These are phyloP conservation scores for Pristionchus japonicus DNA, from an alignment of 2,888 invertebrate genomes.

Conservation along the genomic window DNA sequence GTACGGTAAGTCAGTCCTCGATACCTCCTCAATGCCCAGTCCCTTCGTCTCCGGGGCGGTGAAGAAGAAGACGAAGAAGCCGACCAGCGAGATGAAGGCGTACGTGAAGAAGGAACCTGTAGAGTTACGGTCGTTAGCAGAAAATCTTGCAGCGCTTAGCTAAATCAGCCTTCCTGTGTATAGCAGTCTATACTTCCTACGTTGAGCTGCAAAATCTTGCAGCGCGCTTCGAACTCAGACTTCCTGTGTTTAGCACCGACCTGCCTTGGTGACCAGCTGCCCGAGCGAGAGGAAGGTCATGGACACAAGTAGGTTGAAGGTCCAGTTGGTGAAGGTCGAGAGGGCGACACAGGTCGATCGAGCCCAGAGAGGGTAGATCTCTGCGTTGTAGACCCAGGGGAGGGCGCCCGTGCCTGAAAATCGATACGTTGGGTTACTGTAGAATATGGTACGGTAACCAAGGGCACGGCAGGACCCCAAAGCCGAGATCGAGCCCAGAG, in stretches of 20 bases:
- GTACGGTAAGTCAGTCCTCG: background rate
- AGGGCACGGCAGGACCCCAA: too few species aligned
- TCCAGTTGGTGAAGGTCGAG: constrained; percentile 77
- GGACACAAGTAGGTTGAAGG: constrained; percentile 79
- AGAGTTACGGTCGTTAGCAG: background rate
- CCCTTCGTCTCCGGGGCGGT: constrained; percentile 24
- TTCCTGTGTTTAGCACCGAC: constrained; percentile 48
- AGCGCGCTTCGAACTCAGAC: too few species aligned
- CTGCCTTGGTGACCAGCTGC: constrained; percentile 66
- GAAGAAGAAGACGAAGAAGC: constrained; percentile 31
- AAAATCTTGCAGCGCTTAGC: too few species aligned
- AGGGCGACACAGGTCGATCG: constrained; percentile 77
- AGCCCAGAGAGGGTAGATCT: constrained; percentile 79
- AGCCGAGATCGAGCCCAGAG: too few species aligned
- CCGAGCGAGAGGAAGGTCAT: constrained; percentile 77
- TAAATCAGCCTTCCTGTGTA: background rate
- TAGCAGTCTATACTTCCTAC: background rate
- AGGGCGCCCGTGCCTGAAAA: constrained; percentile 78
- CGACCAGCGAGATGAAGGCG: constrained; percentile 14
- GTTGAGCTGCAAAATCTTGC: constrained; percentile 42
- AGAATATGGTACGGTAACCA: too few species aligned
- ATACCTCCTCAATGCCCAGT: constrained; percentile 40
- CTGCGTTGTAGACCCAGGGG: constrained; percentile 80
- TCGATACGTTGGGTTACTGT: too few species aligned
- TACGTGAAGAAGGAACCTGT: constrained; percentile 30